phyloP scores from a whole-genome alignment of 2,797 vertebrate genomes.

The Microtus agrestis region DNA sequence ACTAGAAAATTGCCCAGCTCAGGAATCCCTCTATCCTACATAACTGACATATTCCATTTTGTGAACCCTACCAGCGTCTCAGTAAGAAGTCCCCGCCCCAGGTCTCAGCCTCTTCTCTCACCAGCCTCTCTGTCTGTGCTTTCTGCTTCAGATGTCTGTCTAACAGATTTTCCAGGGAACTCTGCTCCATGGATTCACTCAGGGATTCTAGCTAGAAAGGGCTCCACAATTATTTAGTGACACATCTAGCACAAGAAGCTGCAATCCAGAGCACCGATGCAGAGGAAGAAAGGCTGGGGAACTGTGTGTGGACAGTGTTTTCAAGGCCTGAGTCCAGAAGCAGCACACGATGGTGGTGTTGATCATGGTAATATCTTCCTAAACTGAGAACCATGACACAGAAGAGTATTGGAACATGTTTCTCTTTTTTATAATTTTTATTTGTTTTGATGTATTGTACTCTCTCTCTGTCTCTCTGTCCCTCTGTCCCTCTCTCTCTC shows the following conservation, averaged over 20 bases:
- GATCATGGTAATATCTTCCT: background rate
- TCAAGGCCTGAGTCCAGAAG: background rate
- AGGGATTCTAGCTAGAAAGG: background rate
- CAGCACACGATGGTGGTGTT: too few relatives aligned
- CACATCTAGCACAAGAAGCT: background rate
- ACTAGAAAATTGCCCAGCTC: slow-evolving; percentile 6
- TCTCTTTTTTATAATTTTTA: background rate
- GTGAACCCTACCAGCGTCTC: background rate
- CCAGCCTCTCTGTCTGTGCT: background rate
- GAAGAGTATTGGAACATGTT: background rate
- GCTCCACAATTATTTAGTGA: background rate
- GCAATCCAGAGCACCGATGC: background rate
- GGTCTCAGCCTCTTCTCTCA: background rate
- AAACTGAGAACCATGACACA: background rate
- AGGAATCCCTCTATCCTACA: background rate
- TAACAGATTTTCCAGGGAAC: background rate
- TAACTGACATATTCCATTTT: background rate
- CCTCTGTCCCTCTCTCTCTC: too few relatives aligned
- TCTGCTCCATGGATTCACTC: background rate
- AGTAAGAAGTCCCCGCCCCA: background rate
- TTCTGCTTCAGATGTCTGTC: background rate
- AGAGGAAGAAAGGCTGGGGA: background rate
- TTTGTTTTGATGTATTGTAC: background rate
- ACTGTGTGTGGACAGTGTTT: background rate
- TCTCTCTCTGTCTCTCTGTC: too few relatives aligned